phyloP scores from a whole-genome alignment of 2,797 vertebrate genomes.

The Tympanoctomys barrerae region DNA sequence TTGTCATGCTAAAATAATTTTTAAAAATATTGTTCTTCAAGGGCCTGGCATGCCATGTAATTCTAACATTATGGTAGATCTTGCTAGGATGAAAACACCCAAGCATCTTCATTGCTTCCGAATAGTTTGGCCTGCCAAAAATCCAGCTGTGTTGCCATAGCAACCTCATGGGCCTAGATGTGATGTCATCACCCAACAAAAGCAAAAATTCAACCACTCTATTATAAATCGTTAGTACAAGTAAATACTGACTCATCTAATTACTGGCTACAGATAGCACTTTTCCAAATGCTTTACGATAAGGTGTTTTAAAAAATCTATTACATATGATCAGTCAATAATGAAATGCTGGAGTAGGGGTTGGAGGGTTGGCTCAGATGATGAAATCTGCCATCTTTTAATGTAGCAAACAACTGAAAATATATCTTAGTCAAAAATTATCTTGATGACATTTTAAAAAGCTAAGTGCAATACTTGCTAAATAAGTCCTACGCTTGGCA shows the following conservation, averaged over 20 bases:
- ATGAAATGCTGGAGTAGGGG: conserved; percentile 60
- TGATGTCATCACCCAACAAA: conserved; percentile 81
- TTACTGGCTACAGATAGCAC: conserved; percentile 83
- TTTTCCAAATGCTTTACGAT: conserved; percentile 75
- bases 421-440: conserved; percentile 70
- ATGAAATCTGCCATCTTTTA: conserved; percentile 73
- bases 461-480: conserved; percentile 34
- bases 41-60: neutral
- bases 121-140: conserved; percentile 72
- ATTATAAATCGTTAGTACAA: conserved; percentile 76
- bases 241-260: conserved; percentile 87
- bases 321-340: conserved; percentile 76
- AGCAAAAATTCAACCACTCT: conserved; percentile 78
- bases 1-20: neutral
- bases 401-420: conserved; percentile 75
- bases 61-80: conserved; percentile 30
- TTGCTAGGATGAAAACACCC: neutral
- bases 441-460: conserved; percentile 50
- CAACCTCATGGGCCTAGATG: conserved; percentile 78
- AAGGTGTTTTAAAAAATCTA: conserved; percentile 71
- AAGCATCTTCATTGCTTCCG: conserved; percentile 63
- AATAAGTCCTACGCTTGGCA: conserved; percentile 1
- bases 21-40: neutral
- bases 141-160: conserved; percentile 85
- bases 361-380: conserved; percentile 57